phyloP scores from a whole-genome alignment of 2,797 vertebrate genomes.

The Poecilia picta region DNA sequence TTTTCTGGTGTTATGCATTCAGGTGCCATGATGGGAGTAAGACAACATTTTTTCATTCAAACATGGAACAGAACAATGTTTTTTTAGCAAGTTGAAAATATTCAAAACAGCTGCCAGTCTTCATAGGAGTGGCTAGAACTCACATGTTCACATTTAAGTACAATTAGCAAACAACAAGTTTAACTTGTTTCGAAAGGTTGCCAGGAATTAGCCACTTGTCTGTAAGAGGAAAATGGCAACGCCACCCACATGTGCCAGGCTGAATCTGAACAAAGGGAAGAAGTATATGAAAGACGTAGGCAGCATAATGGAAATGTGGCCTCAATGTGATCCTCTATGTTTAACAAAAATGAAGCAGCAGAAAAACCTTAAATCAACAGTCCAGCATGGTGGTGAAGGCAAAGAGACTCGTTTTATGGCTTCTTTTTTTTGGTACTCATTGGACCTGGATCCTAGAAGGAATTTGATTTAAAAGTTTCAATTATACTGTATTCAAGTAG shows the following conservation, averaged over 20 bases:
- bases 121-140: neutral
- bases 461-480: neutral
- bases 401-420: neutral
- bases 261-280: neutral
- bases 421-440: neutral
- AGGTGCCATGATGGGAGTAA: neutral
- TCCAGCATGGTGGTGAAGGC: neutral
- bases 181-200: neutral
- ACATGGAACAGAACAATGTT: neutral
- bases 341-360: neutral
- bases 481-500: neutral
- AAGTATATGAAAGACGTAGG: neutral
- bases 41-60: neutral
- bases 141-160: neutral
- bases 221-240: neutral
- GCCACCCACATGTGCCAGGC: neutral
- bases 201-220: neutral
- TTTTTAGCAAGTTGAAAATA: neutral
- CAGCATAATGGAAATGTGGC: neutral
- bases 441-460: neutral
- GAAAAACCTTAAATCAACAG: neutral
- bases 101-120: neutral
- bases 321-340: neutral
- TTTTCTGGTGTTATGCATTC: neutral
- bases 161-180: neutral